Evolutionary conservation across 2,797 vertebrate species (phyloP), one percentile per base, ranked within the genome.

Genomic region (Danio choprae): DNA sequence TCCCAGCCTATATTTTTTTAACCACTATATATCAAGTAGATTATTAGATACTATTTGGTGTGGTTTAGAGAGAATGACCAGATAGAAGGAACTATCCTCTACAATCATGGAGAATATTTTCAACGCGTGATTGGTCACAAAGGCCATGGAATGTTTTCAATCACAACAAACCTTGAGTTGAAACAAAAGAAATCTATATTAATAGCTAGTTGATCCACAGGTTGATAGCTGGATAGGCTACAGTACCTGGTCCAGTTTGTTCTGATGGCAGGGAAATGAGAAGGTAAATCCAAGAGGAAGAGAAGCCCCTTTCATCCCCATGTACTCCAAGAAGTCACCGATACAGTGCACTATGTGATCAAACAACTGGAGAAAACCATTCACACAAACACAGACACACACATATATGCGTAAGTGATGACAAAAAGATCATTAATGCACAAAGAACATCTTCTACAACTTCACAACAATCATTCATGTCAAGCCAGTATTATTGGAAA

Each of bases 281-380:
- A 99, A 99, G 0, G 98, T 99, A 90, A 99, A 99, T 0, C 97
- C 98, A 0, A 99, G 88, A 0, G 98, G 98, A 29, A 99, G 91
- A 0, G 95, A 95, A 0, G 95, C 92, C 0, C 96, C 96, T 80
- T 94, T 97, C 96, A 99, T 97, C 0, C 97, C 97, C 96, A 95
- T 99, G 90, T 96, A 96, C 29, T 98, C 96, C 88, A 99, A 88
- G 84, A 99, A 99, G 89, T 97, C 95, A 0, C 95, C 88, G 2
- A 99, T 98, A 89, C 96, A 98, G 82, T 95, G 84, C 2, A 96
- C 97, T 0, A 99, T 98, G 86, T 99, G 96, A 87, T 93, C 93
- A 5, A 99, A 99, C 75, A 99, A 95, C 98, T 99, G 90, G 36
- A 29, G 48, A 70, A 9, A 6, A 44, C 11, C 16, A 70, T 6